Evolutionary conservation across 92 coral and sea anemone species (phyloP).

Genomic region (Umimayanthus chanpuru): DNA sequence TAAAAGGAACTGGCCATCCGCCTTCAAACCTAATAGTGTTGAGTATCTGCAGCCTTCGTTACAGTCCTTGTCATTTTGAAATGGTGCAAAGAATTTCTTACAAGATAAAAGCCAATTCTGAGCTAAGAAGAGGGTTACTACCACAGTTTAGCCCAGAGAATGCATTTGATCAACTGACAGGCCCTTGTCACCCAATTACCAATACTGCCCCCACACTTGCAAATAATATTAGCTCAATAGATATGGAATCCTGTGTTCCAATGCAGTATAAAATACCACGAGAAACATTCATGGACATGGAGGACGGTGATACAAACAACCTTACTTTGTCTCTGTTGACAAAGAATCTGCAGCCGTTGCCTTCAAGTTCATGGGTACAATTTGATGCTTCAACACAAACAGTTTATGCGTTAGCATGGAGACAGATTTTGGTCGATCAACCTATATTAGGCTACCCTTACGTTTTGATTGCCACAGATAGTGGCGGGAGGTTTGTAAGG

Average conservation of each 20-base stretch:
- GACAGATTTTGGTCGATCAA: conserved; percentile 9
- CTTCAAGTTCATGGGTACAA: conserved; percentile 48
- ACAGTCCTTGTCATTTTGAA: conserved; percentile 18
- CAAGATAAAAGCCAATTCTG: conserved; percentile 6
- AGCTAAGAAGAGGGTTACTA: conserved; percentile 22
- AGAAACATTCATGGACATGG: conserved; percentile 42
- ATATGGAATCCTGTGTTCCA: neutral
- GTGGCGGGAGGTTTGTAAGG: conserved; percentile 43
- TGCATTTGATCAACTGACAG: conserved; percentile 32
- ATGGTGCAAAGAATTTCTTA: conserved; percentile 17
- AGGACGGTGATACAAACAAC: conserved; percentile 51
- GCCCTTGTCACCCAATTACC: conserved; percentile 22
- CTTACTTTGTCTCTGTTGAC: conserved; percentile 48
- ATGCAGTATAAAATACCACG: conserved; percentile 38
- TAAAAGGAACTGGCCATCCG: conserved; percentile 34
- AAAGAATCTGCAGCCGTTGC: conserved; percentile 27
- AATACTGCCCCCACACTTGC: conserved; percentile 34
- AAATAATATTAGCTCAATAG: neutral
- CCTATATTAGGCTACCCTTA: conserved; percentile 37
- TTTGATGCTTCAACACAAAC: conserved; percentile 37
- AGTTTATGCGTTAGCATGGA: conserved; percentile 40
- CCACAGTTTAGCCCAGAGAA: conserved; percentile 35
- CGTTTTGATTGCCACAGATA: conserved; percentile 48
- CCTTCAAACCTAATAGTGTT: conserved; percentile 29
- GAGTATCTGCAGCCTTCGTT: conserved; percentile 17